Evolutionary conservation across 2,113 vertebrate genomes (phyloP), one percentile per base, ranked within the genome.

Genomic region (Talpa occidentalis): DNA sequence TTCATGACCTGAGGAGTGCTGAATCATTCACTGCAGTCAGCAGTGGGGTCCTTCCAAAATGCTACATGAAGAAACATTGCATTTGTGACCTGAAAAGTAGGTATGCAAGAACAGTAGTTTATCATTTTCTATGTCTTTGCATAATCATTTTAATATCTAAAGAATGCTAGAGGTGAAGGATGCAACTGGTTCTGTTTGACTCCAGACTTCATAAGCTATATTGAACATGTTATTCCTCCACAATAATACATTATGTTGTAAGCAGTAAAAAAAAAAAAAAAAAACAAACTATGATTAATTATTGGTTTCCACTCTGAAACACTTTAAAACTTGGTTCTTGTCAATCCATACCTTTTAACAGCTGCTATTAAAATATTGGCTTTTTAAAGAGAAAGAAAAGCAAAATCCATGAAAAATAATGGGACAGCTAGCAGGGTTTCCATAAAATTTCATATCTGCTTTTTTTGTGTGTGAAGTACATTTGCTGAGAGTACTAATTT

Each of bases 1-100:
- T 98, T 97, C 94, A 98, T 95, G 93, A 52, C 12, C 52, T 60
- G 79, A 95, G 91, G 56, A 94, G 40, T 97, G 95, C 72, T 49
- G 69, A 72, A 92, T 94, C 88, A 82, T n/a, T 95, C 54, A n/a
- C 81, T 82, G 10, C 42, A 30, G 54, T 77, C 62, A 90, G 42
- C 66, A 56, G 64, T 85, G 64, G 49, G 93, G 64, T 2, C 42
- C 72, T 97, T 97, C 72, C 84, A 94, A 64, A 96, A 54, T 72
- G 35, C 69, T 81, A 19, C 44, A 44, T 95, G 72, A 32, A 16
- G 78, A 97, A 95, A 96, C 44, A 42, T 79, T 95, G 60, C n/a
- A 86, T 64, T 81, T 87, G 83, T 74, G n/a, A 28, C 24, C 44
- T 93, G 73, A 96, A 85, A 97, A 91, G 49, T 78, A 86, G 91